Base-by-base conservation (phyloP, 2,888 invertebrate genomes). In the Sarcophaga subvicina region DNA sequence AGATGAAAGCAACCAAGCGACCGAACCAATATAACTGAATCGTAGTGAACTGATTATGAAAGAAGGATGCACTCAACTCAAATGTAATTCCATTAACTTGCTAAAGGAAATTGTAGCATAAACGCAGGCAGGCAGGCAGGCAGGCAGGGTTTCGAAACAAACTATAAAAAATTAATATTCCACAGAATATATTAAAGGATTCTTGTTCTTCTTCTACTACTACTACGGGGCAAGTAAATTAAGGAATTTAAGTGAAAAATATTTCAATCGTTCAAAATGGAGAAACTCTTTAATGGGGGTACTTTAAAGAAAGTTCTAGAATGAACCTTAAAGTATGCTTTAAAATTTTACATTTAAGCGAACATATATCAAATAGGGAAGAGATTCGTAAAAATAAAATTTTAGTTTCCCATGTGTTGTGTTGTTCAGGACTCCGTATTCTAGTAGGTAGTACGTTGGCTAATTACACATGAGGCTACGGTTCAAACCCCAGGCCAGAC, bases 51-150 rank as follows among this genome's bases (percentile, higher is more conserved):
- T 45, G 59, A 59, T 71, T 64, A 12, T 76, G 27, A 80, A 62
- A 66, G 59, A 27, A 84, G 59, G 54, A 84, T 80, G 79, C 75
- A 79, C 79, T 83, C 47, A 64, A 79, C 79, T 83, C 47, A 64
- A 70, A 79, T 3, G 67, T 47, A 84, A 84, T 80, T 80, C 37
- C 60, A 80, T 84, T 76, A 75, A 45, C 27, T 47, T 73, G 12
- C 63, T 49, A 22, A 62, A 82, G 76, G 45, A 76, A 70, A 54
- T 37, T 54, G 22, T 17, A 69, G 54, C 54, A 54, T 54, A 54
- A 54, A 14, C 54, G 12, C 54, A 54, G 54, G 54, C 54, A 3
- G 5, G 45, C 11, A 49, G 14, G 49, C 11, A 49, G 14, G 49
- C 14, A 49, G 49, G 49, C 14, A 49, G 0, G 14, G 17, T 54